phyloP scores from a whole-genome alignment of 2,888 invertebrate species.

The Xylocampa areola region DNA sequence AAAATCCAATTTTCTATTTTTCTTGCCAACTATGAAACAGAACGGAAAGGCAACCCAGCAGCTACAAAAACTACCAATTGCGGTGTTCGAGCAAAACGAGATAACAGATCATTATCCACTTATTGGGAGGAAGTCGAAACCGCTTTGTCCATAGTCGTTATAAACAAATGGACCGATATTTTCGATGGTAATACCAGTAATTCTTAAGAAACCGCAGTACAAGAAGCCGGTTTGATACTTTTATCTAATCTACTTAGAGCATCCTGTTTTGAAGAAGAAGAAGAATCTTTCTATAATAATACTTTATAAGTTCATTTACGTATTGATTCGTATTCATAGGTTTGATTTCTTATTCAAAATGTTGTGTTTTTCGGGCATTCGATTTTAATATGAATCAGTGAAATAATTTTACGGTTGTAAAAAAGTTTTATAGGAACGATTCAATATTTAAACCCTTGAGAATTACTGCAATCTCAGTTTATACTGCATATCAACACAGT shows the following conservation, averaged over 20 bases:
- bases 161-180: conserved; percentile 72
- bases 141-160: conserved; percentile 73
- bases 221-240: conserved; percentile 48
- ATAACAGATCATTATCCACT: conserved; percentile 85
- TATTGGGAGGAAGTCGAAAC: conserved; percentile 85
- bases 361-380: no score
- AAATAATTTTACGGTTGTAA: conserved; percentile 1
- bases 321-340: conserved; percentile 24
- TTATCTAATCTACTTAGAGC: conserved; percentile 52
- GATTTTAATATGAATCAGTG: no score
- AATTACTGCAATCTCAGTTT: conserved; percentile 16
- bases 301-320: conserved; percentile 32
- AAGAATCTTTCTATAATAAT: conserved; percentile 28
- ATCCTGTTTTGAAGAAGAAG: conserved; percentile 43
- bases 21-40: conserved; percentile 63
- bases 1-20: conserved; percentile 55
- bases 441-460: neutral
- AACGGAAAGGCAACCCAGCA: conserved; percentile 73
- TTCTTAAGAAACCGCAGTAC: conserved; percentile 54
- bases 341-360: conserved; percentile 36
- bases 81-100: conserved; percentile 76
- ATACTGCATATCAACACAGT: conserved; percentile 25
- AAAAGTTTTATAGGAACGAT: neutral
- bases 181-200: conserved; percentile 51
- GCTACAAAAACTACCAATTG: conserved; percentile 75